phyloP scores from a whole-genome alignment of 2,888 invertebrate species.

The Margaritifera margaritifera region DNA sequence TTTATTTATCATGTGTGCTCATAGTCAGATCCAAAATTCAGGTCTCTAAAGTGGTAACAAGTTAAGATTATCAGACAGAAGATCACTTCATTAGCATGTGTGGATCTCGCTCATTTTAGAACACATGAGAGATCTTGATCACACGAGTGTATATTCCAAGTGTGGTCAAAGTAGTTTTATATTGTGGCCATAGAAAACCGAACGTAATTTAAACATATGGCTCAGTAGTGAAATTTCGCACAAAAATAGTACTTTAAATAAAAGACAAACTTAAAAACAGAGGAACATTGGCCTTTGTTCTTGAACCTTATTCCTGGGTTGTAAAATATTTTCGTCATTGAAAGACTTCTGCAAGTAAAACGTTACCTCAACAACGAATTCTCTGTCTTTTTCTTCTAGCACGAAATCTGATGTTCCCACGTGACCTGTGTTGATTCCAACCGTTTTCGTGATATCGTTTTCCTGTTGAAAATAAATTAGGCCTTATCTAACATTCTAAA shows the following conservation, averaged over 20 bases:
- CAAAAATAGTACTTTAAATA: not conserved
- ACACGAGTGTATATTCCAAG: no score
- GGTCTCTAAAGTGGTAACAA: no score
- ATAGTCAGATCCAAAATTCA: no score
- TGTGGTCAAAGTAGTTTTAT: no score
- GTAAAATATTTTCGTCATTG: not conserved
- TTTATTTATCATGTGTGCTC: no score
- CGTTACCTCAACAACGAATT: conserved; percentile 64
- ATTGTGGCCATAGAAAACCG: no score
- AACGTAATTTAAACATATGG: no score
- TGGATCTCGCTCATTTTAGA: no score
- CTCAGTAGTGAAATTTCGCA: no score
- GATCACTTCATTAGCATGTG: no score
- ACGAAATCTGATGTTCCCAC: conserved; percentile 68
- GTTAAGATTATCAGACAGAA: no score
- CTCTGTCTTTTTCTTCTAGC: conserved; percentile 63
- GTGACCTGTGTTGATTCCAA: conserved; percentile 71
- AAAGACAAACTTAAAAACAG: not conserved
- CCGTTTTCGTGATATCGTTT: conserved; percentile 64
- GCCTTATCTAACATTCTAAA: not conserved
- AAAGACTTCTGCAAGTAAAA: not conserved
- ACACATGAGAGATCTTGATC: no score
- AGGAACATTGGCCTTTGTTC: not conserved
- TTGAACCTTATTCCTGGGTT: not conserved
- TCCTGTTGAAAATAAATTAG: conserved; percentile 38